Base-by-base conservation (phyloP, 2,888 invertebrate species). In the Frankliniella fusca region DNA sequence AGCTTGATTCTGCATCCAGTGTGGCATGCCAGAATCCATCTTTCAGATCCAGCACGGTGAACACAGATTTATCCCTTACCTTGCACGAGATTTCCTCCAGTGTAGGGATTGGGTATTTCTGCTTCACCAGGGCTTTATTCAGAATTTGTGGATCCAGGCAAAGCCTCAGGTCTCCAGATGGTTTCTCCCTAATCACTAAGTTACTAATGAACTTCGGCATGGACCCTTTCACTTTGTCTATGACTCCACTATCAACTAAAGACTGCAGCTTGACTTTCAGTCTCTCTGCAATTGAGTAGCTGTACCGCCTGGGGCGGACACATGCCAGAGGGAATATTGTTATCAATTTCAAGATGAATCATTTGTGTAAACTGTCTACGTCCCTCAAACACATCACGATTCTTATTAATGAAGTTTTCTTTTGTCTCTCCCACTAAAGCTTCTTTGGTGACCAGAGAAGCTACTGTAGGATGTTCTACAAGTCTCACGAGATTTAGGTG, bases 81-180 rank as follows among this genome's bases (percentile, higher is more conserved):
- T n/a, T n/a, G n/a, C n/a, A n/a, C n/a, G n/a, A n/a, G n/a, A n/a
- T n/a, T n/a, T n/a, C n/a, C 20, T 85, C 85, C 28, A 84, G 27
- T 0, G 84, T 82, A 5, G 84, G 84, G 15, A 85, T 82, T 9
- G 80, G 84, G 80, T 84, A 81, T 38, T 83, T 82, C 48, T 85
- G 84, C n/a, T 81, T 82, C n/a, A 83, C 28, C 1, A 85, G 81
- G 23, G 83, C 82, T 81, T 83, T 81, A 48, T 86, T 86, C 5
- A 86, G 80, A 10, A 84, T 83, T 65, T 81, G 82, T 0, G 85
- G 84, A 70, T 85, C 85, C 20, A 85, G 76, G 80, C 84, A 85
- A 3, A 85, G 48, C n/a, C 85, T 76, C 12, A 85, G 48, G 54
- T 84, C 84, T 15, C 83, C 83, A 38, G 84, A 84, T 12, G 83